Conservation (phyloP, 2,113 vertebrate genomes). For the Clinocottus analis region DNA sequence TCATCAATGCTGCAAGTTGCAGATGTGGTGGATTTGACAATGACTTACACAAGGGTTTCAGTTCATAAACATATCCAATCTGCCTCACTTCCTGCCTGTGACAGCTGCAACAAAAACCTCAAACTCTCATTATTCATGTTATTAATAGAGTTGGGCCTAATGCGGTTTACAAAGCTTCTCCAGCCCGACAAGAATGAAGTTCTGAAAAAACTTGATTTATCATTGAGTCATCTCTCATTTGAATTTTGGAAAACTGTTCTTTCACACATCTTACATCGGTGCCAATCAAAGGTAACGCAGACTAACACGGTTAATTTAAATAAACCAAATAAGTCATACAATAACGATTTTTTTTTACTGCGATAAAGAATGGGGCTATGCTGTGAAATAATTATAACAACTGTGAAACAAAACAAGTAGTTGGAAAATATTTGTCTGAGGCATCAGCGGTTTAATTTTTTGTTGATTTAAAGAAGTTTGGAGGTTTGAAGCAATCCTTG, state of each 20-base stretch:
- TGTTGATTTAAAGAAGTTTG: not conserved
- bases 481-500: no score
- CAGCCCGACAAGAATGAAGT: no score
- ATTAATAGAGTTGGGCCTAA: not conserved
- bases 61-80: not conserved
- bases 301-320: not conserved
- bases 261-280: not conserved
- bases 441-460: not conserved
- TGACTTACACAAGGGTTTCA: not conserved
- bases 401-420: not conserved
- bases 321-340: not conserved
- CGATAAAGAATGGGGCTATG: not conserved
- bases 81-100: not conserved
- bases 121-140: not conserved
- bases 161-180: not conserved
- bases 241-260: not conserved
- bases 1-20: not conserved
- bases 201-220: not conserved
- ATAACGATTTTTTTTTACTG: no score
- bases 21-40: slow-evolving; percentile 1
- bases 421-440: not conserved
- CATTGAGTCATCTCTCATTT: not conserved
- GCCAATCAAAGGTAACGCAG: not conserved
- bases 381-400: not conserved
- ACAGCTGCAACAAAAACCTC: not conserved